Evolutionary conservation across 2,113 vertebrate genomes (phyloP).

Genomic region (Amblyopsis rosae): DNA sequence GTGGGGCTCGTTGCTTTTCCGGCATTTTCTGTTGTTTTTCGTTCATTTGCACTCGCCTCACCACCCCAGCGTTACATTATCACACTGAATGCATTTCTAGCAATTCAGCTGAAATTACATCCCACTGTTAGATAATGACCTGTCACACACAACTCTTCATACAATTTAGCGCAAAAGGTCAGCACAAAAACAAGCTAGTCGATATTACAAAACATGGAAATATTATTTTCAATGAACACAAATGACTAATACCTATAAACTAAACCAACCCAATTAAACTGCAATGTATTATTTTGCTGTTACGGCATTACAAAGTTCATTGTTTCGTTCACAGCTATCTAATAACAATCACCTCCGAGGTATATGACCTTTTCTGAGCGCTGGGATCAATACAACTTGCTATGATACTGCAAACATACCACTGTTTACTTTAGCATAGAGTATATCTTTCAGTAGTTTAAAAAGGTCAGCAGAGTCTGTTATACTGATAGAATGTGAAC

Average conservation of each 20-base stretch:
- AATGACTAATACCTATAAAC: slow-evolving; percentile 1
- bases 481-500: slow-evolving; percentile 50
- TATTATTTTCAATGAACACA: neutral
- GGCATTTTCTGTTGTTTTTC: too few species aligned
- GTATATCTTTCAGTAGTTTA: slow-evolving; percentile 69
- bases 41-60: too few species aligned
- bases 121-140: slow-evolving; percentile 55
- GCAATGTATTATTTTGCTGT: slow-evolving; percentile 11
- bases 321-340: slow-evolving; percentile 53
- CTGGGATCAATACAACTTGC: slow-evolving; percentile 62
- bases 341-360: slow-evolving; percentile 66
- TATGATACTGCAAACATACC: slow-evolving; percentile 62
- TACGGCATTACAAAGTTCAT: slow-evolving; percentile 43
- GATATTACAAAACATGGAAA: slow-evolving; percentile 3
- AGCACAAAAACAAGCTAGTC: slow-evolving; percentile 8
- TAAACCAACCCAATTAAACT: slow-evolving; percentile 33
- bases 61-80: too few species aligned
- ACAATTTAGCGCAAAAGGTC: slow-evolving; percentile 50
- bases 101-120: slow-evolving; percentile 53
- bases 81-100: slow-evolving; percentile 15
- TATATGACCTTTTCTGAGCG: slow-evolving; percentile 60
- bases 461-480: slow-evolving; percentile 71
- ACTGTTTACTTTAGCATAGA: slow-evolving; percentile 67
- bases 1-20: too few species aligned
- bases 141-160: slow-evolving; percentile 26